Evolutionary conservation across 1,140 invertebrate genomes (phyloP), one percentile per base, ranked within the genome.

Genomic region (Parapsyche elsis): DNA sequence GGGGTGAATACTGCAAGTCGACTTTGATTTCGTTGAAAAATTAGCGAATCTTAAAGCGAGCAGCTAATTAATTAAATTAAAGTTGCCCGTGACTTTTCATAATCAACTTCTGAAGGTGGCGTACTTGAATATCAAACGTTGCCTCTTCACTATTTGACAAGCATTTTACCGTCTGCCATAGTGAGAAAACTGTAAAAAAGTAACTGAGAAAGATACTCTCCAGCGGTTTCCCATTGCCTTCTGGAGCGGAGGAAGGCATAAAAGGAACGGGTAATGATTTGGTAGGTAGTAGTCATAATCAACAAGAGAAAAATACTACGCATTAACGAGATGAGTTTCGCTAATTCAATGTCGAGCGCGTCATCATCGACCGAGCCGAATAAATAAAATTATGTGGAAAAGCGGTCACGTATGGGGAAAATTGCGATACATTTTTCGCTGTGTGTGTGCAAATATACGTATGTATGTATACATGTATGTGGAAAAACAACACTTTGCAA

Each of bases 241-340:
- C n/a, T n/a, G n/a, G n/a, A n/a, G n/a, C n/a, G n/a, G n/a, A n/a
- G n/a, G n/a, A n/a, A n/a, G n/a, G n/a, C n/a, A n/a, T n/a, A n/a
- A n/a, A n/a, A n/a, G n/a, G n/a, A n/a, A n/a, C n/a, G n/a, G n/a
- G n/a, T n/a, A n/a, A n/a, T n/a, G n/a, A n/a, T n/a, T n/a, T n/a
- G n/a, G n/a, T n/a, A n/a, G n/a, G n/a, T n/a, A n/a, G n/a, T n/a
- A 38, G 1, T 38, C 7, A 38, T 7, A 38, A 38, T 14, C 64
- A 67, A 67, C 64, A 67, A 67, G 12, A 67, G 24, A 67, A 26
- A 67, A 67, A 61, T 19, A 24, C 21, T 67, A 67, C 64, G 21
- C 64, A 67, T 67, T 67, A 67, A 67, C 21, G 64, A 67, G 64
- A 67, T 67, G 64, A 26, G 64, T 67, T 67, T 67, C 14, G 64